Base-by-base conservation (phyloP, 2,113 vertebrate genomes). In the Heterotis niloticus region DNA sequence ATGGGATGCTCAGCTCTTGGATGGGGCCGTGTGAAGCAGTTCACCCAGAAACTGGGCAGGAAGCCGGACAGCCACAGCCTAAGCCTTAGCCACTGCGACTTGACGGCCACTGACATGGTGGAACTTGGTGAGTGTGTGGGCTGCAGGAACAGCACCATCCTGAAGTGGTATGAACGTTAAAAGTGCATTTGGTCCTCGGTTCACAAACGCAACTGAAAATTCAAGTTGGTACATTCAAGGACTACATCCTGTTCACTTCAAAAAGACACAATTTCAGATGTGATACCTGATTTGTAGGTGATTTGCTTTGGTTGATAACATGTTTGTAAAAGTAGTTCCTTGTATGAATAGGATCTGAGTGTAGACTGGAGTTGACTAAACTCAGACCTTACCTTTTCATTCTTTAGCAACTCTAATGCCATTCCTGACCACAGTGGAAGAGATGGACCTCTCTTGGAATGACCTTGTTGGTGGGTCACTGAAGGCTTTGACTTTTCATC, bases 381-480 rank as follows among this genome's bases (percentile, higher is more conserved):
- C 1, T 26, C 20, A 14, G n/a, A n/a, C 59, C 17, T 60, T 17
- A 56, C 73, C 74, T 23, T 79, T 64, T 82, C 4, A 64, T 72
- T 20, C 0, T 24, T 52, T 73, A 95, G 94, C 87, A 11, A 86
- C 90, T 4, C 29, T 95, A 79, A 85, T 97, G 71, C 91, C 87
- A 0, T 92, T 90, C 79, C 86, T 96, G 26, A 88, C 91, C 64
- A 89, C 90, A 79, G 82, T 96, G 88, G 94, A 96, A 88, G 92
- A 95, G 85, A 34, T 96, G 82, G 92, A 92, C 73, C 73, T 98
- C 67, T 97, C 96, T 66, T 98, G 96, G 96, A 98, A 96, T 70
- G 86, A 93, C 70, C 89, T 91, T 78, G 83, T 95, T 77, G 94
- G 94, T 28, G 93, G 94, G 5, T 82, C 87, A 66, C 79, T 98